These are phyloP conservation scores for Numida meleagris DNA, from an alignment of 2,113 vertebrate genomes.

Conservation along the genomic window DNA sequence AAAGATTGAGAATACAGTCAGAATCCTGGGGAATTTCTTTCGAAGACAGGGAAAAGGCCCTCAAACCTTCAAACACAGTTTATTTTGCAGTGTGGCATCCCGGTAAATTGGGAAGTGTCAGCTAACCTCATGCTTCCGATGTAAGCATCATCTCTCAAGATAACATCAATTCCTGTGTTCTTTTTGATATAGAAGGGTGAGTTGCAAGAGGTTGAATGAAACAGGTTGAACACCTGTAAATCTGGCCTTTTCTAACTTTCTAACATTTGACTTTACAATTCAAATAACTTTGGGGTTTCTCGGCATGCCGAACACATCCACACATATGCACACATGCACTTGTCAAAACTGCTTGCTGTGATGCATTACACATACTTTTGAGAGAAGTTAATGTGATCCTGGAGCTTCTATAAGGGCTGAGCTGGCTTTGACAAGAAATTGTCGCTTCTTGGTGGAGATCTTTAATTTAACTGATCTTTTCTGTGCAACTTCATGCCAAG, in stretches of 20 bases:
- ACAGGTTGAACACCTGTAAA: constrained; percentile 24
- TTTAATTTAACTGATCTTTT: constrained; percentile 61
- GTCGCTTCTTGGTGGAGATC: constrained; percentile 2
- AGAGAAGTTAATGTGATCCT: constrained; percentile 52
- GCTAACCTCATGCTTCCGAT: background rate
- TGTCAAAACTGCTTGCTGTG: constrained; percentile 43
- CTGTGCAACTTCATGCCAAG: background rate
- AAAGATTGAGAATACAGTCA: background rate
- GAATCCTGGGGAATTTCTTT: background rate
- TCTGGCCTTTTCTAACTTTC: constrained; percentile 18
- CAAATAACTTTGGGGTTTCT: constrained; percentile 20
- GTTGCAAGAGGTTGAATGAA: background rate
- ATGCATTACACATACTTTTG: constrained; percentile 35
- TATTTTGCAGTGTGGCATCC: background rate
- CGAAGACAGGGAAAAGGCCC: background rate
- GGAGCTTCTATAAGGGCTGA: constrained; percentile 19
- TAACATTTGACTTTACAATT: constrained; percentile 11
- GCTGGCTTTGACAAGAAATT: constrained; percentile 60
- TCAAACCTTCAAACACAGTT: background rate
- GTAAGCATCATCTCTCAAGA: background rate
- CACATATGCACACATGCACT: background rate
- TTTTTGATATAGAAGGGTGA: background rate
- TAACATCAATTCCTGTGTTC: background rate
- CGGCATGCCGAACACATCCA: constrained; percentile 21
- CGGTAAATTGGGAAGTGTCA: constrained; percentile 18